A percentile compares a stretch with the other conserved stretches of the same genome.
These are phyloP conservation scores for Dinocampus coccinellae DNA, from an alignment of 2,888 invertebrate species.

Conservation along the genomic window DNA sequence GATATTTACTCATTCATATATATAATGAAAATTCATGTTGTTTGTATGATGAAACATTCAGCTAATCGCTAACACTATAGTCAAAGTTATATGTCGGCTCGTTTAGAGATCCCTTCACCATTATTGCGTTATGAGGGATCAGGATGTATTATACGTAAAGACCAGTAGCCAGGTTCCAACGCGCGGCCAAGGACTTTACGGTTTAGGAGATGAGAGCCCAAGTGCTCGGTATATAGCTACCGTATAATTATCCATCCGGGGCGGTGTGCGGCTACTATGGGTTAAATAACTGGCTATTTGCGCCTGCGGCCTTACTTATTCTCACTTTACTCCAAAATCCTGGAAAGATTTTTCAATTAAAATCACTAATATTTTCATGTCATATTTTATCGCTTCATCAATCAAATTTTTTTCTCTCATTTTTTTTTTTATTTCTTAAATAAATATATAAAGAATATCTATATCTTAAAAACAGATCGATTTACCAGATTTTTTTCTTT, in stretches of 20 bases:
- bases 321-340: constrained; percentile 45
- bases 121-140: constrained; percentile 64
- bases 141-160: constrained; percentile 64
- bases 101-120: constrained; percentile 50
- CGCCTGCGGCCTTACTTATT: constrained; percentile 52
- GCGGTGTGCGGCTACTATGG: constrained; percentile 53
- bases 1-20: no score
- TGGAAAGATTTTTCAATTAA: constrained; percentile 24
- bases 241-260: constrained; percentile 65
- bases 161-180: constrained; percentile 60
- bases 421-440: no score
- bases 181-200: constrained; percentile 63
- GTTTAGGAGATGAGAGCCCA: constrained; percentile 58
- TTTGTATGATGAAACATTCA: constrained; percentile 35
- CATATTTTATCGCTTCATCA: constrained; percentile 10
- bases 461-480: not conserved
- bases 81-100: constrained; percentile 63
- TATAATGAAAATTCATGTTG: not conserved
- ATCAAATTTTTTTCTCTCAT: no score
- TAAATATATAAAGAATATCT: not conserved
- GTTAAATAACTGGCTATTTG: constrained; percentile 42
- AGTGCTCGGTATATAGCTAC: constrained; percentile 60
- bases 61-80: constrained; percentile 51
- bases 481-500: not conserved
- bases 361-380: not conserved